phyloP scores from a whole-genome alignment of 1,140 invertebrate genomes.

The Plodia interpunctella region DNA sequence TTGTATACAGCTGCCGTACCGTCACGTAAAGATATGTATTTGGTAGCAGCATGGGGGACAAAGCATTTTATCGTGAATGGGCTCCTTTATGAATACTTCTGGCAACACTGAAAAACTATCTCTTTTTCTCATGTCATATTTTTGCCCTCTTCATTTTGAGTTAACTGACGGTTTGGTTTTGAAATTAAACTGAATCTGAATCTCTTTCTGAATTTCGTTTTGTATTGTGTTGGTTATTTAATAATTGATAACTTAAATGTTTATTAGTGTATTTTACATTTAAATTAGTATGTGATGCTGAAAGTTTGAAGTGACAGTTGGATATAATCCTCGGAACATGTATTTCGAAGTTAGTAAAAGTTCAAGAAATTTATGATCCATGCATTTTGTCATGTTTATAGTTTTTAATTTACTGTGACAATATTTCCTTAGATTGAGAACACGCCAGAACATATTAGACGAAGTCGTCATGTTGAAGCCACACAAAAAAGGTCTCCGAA shows the following conservation, averaged over 20 bases:
- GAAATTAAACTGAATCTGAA: conserved; percentile 17
- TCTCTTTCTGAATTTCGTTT: not conserved
- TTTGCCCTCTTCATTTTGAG: too few relatives aligned
- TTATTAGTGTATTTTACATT: not conserved
- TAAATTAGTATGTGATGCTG: not conserved
- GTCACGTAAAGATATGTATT: too few relatives aligned
- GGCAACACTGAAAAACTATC: too few relatives aligned
- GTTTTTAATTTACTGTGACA: not conserved
- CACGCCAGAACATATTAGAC: conserved; percentile 63
- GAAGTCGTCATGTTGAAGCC: conserved; percentile 31
- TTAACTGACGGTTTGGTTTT: conserved; percentile 24
- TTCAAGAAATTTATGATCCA: too few relatives aligned
- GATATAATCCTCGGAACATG: conserved; percentile 42
- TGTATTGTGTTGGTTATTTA: not conserved
- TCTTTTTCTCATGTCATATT: too few relatives aligned
- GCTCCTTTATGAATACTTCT: too few relatives aligned
- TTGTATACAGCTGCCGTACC: too few relatives aligned
- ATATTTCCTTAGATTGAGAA: conserved; percentile 61
- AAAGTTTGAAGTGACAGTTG: not conserved
- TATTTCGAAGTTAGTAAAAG: conserved; percentile 47
- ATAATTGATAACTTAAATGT: not conserved
- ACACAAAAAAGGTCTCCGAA: conserved; percentile 38
- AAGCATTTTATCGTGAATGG: too few relatives aligned
- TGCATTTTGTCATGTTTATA: too few relatives aligned
- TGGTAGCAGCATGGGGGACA: too few relatives aligned